Percentiles rank a stretch among this genome's conserved stretches.
phyloP scores from a whole-genome alignment of 2,797 vertebrate species.

The Pteronotus mesoamericanus region DNA sequence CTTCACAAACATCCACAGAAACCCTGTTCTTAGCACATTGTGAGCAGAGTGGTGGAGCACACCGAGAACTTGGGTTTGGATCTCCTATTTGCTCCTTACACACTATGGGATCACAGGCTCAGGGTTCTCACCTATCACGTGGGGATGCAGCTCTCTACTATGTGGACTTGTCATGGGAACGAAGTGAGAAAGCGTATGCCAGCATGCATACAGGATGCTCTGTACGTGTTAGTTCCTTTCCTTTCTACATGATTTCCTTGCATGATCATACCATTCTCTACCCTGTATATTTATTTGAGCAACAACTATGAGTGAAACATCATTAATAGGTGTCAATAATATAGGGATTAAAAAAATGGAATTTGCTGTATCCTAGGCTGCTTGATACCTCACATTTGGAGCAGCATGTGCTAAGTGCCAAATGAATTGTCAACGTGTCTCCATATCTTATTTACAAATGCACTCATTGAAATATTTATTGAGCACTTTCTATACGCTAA shows the following conservation, averaged over 20 bases:
- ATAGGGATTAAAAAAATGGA: not conserved
- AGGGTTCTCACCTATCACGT: not conserved
- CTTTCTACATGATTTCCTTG: not conserved
- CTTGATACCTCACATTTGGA: not conserved
- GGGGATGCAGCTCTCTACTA: not conserved
- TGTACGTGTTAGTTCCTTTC: not conserved
- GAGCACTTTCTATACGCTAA: too few species aligned
- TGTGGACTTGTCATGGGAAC: not conserved
- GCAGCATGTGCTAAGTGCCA: not conserved
- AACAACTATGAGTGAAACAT: not conserved
- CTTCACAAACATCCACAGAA: not conserved
- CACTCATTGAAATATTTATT: not conserved
- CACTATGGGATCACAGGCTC: rapidly evolving
- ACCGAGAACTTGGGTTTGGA: not conserved
- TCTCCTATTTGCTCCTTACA: too few species aligned
- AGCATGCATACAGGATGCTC: rapidly evolving
- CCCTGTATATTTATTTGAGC: not conserved
- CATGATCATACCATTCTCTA: not conserved
- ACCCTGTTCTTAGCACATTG: rapidly evolving
- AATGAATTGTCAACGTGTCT: not conserved
- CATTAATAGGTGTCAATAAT: too few species aligned
- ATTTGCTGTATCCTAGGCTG: not conserved
- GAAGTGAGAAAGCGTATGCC: not conserved
- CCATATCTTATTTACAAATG: not conserved
- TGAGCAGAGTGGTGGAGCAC: rapidly evolving